A percentile compares a stretch with the other conserved stretches of the same genome.
phyloP scores from a whole-genome alignment of 1,140 invertebrate genomes.

The Pectinophora gossypiella region DNA sequence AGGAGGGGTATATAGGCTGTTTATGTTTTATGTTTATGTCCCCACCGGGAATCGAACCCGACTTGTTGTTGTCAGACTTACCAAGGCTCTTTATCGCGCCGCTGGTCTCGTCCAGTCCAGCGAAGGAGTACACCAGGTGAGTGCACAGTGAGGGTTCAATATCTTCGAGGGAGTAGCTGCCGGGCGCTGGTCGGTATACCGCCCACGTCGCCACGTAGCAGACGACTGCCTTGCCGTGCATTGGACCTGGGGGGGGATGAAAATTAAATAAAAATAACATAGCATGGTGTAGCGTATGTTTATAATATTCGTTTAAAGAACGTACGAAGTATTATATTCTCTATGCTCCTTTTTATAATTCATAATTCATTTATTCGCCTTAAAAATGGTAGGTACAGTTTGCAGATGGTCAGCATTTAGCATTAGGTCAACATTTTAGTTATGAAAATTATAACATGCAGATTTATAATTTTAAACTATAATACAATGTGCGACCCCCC shows the following conservation, averaged over 20 bases:
- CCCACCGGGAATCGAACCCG: too few relatives aligned
- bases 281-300: neutral
- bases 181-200: slow-evolving; percentile 79
- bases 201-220: slow-evolving; percentile 90
- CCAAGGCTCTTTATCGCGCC: slow-evolving; percentile 81
- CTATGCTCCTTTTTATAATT: neutral
- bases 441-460: neutral
- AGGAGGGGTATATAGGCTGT: too few relatives aligned
- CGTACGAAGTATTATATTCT: neutral
- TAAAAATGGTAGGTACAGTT: too few relatives aligned
- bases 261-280: too few relatives aligned
- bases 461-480: too few relatives aligned
- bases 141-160: slow-evolving; percentile 89
- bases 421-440: too few relatives aligned
- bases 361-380: too few relatives aligned
- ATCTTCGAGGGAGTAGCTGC: slow-evolving; percentile 80
- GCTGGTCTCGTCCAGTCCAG: slow-evolving; percentile 81
- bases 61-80: slow-evolving; percentile 54
- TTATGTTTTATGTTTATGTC: too few relatives aligned
- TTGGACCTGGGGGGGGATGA: slow-evolving; percentile 43
- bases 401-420: too few relatives aligned
- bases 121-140: slow-evolving; percentile 92
- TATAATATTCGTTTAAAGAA: neutral
- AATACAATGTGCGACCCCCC: too few relatives aligned
- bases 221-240: slow-evolving; percentile 77